Evolutionary conservation across 2,797 vertebrate genomes (phyloP), one percentile per base, ranked within the genome.

Genomic region (Halcyon leucocephala): DNA sequence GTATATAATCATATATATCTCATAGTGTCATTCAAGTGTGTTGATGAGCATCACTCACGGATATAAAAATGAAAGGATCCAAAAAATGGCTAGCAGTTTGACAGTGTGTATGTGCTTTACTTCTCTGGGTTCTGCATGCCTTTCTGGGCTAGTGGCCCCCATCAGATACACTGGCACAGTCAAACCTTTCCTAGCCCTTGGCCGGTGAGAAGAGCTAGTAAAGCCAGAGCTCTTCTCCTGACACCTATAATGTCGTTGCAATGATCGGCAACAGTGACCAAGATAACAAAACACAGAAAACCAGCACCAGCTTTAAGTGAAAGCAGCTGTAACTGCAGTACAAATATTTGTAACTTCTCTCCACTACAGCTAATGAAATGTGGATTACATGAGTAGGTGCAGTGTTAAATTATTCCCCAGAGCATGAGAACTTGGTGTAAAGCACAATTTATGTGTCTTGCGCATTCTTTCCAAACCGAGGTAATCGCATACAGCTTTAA

Each of bases 351-450:
- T 94, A 89, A 61, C 93, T 97, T 96, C 72, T 95, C 78, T 92
- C 89, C 28, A 20, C 51, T 93, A 90, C 89, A 89, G 91, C 92
- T 97, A 94, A 96, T 90, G 82, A 97, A 95, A 92, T 88, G 80
- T 93, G 91, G 94, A 96, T 94, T 97, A 87, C 80, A 67, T 37
- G 90, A 96, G 94, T 91, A 81, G 91, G 89, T 97, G 94, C 97
- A 96, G 88, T 13, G 24, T 91, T 96, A 89, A 95, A 97, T 97
- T 95, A 92, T 88, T 95, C 95, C 88, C 87, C 71, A 95, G 93
- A 95, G 95, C 76, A 71, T 1, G 18, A 82, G 90, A 95, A 94
- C 86, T 95, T 80, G 22, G 48, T 66, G 42, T 89, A 94, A 97
- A 96, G 89, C 86, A 83, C 67, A 61, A 95, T 96, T 95, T 94